Evolutionary conservation across 37 sponge, comb jelly and placozoan species (phyloP).

Genomic region (Cliona cf. orientalis): DNA sequence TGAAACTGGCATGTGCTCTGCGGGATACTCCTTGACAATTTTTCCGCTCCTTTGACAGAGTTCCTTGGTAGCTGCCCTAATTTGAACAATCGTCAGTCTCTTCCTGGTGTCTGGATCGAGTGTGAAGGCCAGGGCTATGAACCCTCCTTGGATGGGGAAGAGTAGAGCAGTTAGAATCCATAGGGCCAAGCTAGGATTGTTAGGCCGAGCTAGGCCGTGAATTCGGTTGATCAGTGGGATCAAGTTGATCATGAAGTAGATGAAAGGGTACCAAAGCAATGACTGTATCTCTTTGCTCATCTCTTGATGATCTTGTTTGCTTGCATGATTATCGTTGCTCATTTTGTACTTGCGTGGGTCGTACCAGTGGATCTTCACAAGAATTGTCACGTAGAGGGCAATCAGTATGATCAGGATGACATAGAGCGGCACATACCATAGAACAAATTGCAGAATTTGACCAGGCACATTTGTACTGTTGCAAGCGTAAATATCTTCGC

Average conservation of each 20-base stretch:
- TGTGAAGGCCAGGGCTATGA: conserved; percentile 33
- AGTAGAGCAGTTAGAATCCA: conserved; percentile 31
- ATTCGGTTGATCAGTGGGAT: conserved; percentile 56
- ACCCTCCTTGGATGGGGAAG: conserved; percentile 19
- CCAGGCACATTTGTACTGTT: conserved; percentile 4
- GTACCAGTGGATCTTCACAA: neutral
- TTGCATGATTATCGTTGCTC: neutral
- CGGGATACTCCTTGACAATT: conserved; percentile 14
- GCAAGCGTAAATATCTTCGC: conserved; percentile 3
- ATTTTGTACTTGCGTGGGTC: neutral
- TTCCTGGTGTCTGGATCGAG: conserved; percentile 39
- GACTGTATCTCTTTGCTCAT: conserved; percentile 2
- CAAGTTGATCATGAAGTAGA: conserved; percentile 47
- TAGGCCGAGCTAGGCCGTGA: neutral
- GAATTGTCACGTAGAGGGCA: conserved; percentile 13
- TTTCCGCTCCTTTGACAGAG: neutral
- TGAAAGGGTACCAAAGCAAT: conserved; percentile 43
- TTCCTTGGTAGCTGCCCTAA: conserved; percentile 16
- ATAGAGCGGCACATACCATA: conserved; percentile 65
- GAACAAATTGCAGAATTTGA: conserved; percentile 20
- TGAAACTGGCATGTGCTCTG: too few species aligned
- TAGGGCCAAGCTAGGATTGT: conserved; percentile 11
- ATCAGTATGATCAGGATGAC: conserved; percentile 25
- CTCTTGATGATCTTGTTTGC: neutral
- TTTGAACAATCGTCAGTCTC: neutral